Percentiles rank a stretch among this genome's conserved stretches.
Conservation (phyloP, 2,113 vertebrate genomes). For the Petaurus breviceps region DNA sequence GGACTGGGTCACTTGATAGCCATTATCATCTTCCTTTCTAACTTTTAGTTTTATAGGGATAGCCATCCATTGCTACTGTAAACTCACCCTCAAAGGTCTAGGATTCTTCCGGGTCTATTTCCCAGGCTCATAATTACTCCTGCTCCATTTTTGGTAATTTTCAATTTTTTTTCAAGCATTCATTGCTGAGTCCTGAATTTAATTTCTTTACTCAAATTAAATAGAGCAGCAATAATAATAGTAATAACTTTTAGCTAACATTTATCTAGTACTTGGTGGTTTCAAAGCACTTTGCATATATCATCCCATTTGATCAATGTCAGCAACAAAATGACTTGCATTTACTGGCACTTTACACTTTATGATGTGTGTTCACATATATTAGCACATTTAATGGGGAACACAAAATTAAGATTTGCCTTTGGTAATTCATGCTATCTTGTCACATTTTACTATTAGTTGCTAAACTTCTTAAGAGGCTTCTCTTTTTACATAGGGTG, state of each 20-base stretch:
- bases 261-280: background rate
- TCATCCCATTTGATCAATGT: background rate
- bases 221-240: background rate
- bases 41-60: background rate
- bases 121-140: background rate
- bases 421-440: background rate
- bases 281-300: background rate
- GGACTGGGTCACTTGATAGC: constrained; percentile 17
- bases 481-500: background rate
- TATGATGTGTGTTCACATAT: background rate
- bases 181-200: background rate
- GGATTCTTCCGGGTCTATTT: background rate
- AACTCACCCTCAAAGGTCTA: background rate
- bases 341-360: background rate
- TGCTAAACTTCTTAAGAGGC: background rate
- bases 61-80: background rate
- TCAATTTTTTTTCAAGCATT: background rate
- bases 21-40: background rate
- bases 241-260: background rate
- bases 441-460: background rate
- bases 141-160: background rate
- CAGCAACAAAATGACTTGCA: background rate
- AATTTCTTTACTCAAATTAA: background rate
- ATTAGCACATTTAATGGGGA: background rate
- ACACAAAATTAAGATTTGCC: background rate